Conservation (phyloP, 2,888 invertebrate species). For the Branchinecta sandiegonensis region DNA sequence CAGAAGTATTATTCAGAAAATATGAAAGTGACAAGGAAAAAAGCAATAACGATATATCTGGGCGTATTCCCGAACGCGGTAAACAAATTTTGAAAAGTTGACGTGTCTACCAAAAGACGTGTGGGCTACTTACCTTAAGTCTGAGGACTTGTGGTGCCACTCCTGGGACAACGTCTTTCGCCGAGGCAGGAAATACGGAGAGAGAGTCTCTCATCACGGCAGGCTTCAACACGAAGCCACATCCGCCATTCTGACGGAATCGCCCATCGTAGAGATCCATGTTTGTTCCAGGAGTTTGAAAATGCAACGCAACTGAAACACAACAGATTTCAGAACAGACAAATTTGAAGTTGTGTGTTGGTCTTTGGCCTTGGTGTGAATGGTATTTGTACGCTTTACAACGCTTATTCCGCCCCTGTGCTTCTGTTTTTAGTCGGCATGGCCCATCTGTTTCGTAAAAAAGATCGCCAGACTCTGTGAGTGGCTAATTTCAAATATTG, state of each 20-base stretch:
- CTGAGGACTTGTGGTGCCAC: conserved; percentile 37
- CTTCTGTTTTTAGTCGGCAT: no score
- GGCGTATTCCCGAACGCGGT: background rate
- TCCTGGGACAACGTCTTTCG: conserved; percentile 36
- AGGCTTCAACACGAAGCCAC: conserved; percentile 46
- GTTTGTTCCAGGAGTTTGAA: conserved; percentile 44
- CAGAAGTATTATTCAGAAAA: no score
- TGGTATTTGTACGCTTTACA: no score
- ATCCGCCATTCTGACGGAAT: conserved; percentile 44
- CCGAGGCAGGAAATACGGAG: conserved; percentile 36
- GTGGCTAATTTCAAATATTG: no score
- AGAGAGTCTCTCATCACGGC: conserved; percentile 39
- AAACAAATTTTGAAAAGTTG: background rate
- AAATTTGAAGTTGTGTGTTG: background rate
- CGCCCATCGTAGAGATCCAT: conserved; percentile 46
- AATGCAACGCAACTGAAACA: conserved; percentile 40
- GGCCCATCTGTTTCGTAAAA: no score
- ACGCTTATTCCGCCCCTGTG: no score
- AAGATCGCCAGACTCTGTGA: no score
- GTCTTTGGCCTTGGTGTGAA: no score
- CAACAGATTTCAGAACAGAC: conserved; percentile 10
- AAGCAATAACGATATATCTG: no score
- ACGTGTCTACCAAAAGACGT: background rate
- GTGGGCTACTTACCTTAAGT: conserved; percentile 33
- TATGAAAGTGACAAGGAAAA: no score